Percentiles rank a stretch among this genome's conserved stretches.
Conservation (phyloP, 2,113 vertebrate species). For the Oreotragus oreotragus region DNA sequence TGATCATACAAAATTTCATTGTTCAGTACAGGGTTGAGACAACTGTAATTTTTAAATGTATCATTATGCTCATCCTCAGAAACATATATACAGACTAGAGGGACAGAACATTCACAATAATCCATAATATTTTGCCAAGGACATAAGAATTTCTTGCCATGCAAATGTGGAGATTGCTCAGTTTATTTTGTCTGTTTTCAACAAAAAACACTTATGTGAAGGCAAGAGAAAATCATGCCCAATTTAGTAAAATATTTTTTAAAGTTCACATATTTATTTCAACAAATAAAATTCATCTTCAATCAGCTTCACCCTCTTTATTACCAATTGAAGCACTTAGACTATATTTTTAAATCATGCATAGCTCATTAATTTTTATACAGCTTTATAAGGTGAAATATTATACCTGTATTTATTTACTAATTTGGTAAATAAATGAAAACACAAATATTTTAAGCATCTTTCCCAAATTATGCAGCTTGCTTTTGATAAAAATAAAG, state of each 20-base stretch:
- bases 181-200: neutral
- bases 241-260: neutral
- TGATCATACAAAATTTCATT: neutral
- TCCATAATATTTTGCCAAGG: neutral
- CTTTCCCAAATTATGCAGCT: neutral
- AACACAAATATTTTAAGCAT: neutral
- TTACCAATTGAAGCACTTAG: neutral
- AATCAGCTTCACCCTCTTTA: neutral
- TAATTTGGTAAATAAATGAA: neutral
- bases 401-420: neutral
- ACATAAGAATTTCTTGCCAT: neutral
- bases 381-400: neutral
- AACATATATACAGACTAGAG: neutral
- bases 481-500: neutral
- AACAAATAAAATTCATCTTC: neutral
- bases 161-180: neutral
- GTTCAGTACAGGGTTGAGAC: neutral
- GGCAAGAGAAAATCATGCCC: neutral
- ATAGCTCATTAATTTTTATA: neutral
- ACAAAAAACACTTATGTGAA: neutral
- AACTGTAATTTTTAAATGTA: neutral
- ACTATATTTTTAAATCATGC: neutral
- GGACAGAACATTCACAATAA: neutral
- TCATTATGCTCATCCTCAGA: neutral
- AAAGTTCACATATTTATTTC: constrained; percentile 4